Base-by-base conservation (phyloP, 2,888 invertebrate species). In the Luffia ferchaultella region DNA sequence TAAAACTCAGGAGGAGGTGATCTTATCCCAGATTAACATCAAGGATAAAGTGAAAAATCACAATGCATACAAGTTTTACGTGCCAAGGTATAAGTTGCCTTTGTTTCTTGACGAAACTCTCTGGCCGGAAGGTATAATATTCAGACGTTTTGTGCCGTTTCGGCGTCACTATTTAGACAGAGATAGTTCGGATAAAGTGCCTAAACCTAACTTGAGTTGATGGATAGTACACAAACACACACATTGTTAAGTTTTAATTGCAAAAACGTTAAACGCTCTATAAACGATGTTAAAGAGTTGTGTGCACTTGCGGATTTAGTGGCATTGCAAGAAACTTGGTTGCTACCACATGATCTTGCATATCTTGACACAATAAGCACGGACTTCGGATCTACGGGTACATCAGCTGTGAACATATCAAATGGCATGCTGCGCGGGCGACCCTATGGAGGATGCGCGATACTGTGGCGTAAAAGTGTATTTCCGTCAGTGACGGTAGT, bases 71-170 rank as follows among this genome's bases (percentile, higher is more conserved):
- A 48, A 15, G n/a, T n/a, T n/a, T n/a, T n/a, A n/a, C n/a, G n/a
- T n/a, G n/a, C n/a, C n/a, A n/a, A n/a, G n/a, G n/a, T n/a, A n/a
- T n/a, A n/a, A n/a, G n/a, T n/a, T n/a, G n/a, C n/a, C n/a, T n/a
- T n/a, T n/a, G n/a, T 55, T 57, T 49, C 20, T 57, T 15, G 15
- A 53, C 9, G 49, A 53, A 42, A 20, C 48, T 1, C 42, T 57
- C 7, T 57, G 57, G 57, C 57, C 56, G 1, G 51, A 54, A 2
- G 56, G 57, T 2, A 44, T 55, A 9, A 16, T 20, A 2, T 55
- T 47, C 30, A 20, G 54, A 16, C 51, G 51, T 2, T 56, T 54
- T 48, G 41, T 55, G 16, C 42, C 50, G 20, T 41, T 48, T 48
- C 40, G 42, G 7, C 16, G 30, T 17, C 15, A 30, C 41, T 40